phyloP scores from a whole-genome alignment of 1,140 invertebrate species.

The Drosophila repletoides region DNA sequence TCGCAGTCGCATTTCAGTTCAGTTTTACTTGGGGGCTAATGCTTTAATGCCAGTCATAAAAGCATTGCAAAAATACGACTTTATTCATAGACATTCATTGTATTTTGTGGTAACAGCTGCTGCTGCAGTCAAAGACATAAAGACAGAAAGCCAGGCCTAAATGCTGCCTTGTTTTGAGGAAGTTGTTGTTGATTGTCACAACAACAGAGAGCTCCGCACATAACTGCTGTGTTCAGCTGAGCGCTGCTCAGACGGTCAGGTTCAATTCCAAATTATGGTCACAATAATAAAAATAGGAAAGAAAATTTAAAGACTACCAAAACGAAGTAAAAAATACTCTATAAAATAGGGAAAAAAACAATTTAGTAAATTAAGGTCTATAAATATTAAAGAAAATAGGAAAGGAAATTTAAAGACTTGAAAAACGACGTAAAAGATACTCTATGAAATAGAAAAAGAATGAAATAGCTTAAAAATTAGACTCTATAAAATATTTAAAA shows the following conservation, averaged over 20 bases:
- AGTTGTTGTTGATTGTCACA: constrained; percentile 68
- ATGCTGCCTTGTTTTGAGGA: constrained; percentile 56
- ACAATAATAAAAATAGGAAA: constrained; percentile 29
- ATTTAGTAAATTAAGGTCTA: neutral
- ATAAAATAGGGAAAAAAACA: neutral
- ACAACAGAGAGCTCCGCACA: constrained; percentile 56
- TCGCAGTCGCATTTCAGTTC: neutral
- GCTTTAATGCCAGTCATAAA: constrained; percentile 20
- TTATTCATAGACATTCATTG: neutral
- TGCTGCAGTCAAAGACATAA: neutral
- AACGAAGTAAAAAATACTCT: constrained; percentile 12
- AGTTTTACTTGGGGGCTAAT: neutral
- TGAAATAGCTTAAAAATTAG: neutral
- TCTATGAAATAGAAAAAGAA: neutral
- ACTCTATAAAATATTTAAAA: too few relatives aligned
- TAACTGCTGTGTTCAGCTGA: constrained; percentile 51
- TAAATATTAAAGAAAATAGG: constrained; percentile 7
- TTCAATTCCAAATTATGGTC: constrained; percentile 71
- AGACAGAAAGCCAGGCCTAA: too few relatives aligned
- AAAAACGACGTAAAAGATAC: constrained; percentile 5
- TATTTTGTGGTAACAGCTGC: constrained; percentile 7
- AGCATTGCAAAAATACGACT: neutral
- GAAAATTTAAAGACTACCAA: neutral
- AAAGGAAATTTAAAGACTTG: neutral
- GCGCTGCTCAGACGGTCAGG: constrained; percentile 70